Percentiles rank a stretch among this genome's conserved stretches.
Conservation (phyloP, 2,797 vertebrate species). For the Notolabrus celidotus region DNA sequence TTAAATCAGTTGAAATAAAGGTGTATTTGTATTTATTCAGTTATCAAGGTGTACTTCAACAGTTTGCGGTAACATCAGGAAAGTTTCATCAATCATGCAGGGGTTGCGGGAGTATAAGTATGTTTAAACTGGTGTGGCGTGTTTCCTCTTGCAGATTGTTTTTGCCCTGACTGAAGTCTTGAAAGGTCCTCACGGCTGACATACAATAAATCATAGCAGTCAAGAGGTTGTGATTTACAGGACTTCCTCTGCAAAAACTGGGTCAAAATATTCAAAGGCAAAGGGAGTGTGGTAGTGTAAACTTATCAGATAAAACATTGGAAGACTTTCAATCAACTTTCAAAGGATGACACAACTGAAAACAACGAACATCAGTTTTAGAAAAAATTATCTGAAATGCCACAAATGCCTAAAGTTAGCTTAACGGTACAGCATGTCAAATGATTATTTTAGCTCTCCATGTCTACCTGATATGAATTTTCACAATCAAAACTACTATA, state of each 20-base stretch:
- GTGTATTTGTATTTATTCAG: slow-evolving; percentile 1
- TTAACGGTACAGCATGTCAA: too few relatives aligned
- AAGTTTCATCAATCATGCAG: not conserved
- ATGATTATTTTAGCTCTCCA: too few relatives aligned
- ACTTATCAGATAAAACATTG: slow-evolving; percentile 24
- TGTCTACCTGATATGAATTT: too few relatives aligned
- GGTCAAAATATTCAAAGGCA: slow-evolving; percentile 12
- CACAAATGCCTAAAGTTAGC: too few relatives aligned
- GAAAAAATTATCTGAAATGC: too few relatives aligned
- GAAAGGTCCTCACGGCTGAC: not conserved
- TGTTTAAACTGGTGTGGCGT: not conserved
- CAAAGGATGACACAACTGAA: slow-evolving; percentile 26
- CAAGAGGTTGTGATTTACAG: slow-evolving; percentile 18
- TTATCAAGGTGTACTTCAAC: not conserved
- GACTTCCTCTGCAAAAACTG: slow-evolving; percentile 22
- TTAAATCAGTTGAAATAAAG: too few relatives aligned
- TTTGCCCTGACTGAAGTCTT: slow-evolving; percentile 12
- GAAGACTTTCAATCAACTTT: slow-evolving; percentile 26
- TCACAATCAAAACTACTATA: too few relatives aligned
- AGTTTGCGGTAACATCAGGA: not conserved
- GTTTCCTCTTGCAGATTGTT: slow-evolving; percentile 6
- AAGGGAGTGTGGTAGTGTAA: slow-evolving; percentile 7
- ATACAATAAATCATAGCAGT: slow-evolving; percentile 26
- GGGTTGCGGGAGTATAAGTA: not conserved
- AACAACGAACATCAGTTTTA: too few relatives aligned